Conservation (phyloP, 2,113 vertebrate genomes). For the Psilopogon haemacephalus region DNA sequence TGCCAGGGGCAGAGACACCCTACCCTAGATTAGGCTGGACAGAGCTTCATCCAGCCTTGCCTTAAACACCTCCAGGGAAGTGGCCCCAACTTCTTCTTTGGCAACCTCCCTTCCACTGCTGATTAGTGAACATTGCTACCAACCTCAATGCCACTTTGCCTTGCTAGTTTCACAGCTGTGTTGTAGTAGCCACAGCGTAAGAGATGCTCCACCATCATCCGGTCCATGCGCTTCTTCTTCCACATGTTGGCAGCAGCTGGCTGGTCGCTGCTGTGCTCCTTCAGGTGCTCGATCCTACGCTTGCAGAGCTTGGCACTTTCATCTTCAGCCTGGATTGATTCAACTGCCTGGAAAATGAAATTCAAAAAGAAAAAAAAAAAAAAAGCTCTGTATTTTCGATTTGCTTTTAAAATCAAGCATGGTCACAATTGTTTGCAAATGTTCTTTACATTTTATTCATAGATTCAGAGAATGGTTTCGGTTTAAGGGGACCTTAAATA, state of each 20-base stretch:
- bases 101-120: background rate
- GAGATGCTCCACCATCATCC: conserved; percentile 99
- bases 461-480: too few relatives aligned
- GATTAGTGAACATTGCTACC: background rate
- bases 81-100: background rate
- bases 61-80: too few relatives aligned
- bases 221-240: conserved; percentile 99
- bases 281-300: conserved; percentile 94
- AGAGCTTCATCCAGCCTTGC: too few relatives aligned
- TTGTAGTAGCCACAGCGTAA: conserved; percentile 97
- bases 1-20: too few relatives aligned
- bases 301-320: conserved; percentile 98
- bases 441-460: too few relatives aligned
- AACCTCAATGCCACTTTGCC: conserved; percentile 97
- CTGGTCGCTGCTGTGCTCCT: conserved; percentile 97
- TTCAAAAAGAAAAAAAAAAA: background rate
- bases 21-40: too few relatives aligned
- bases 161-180: conserved; percentile 93
- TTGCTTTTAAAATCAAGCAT: background rate
- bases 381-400: background rate
- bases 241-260: conserved; percentile 90
- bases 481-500: too few relatives aligned
- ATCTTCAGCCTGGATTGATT: conserved; percentile 97
- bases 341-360: conserved; percentile 82
- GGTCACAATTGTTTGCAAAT: background rate